Base-by-base conservation (phyloP, 2,797 vertebrate genomes). In the Sphaeramia orbicularis region DNA sequence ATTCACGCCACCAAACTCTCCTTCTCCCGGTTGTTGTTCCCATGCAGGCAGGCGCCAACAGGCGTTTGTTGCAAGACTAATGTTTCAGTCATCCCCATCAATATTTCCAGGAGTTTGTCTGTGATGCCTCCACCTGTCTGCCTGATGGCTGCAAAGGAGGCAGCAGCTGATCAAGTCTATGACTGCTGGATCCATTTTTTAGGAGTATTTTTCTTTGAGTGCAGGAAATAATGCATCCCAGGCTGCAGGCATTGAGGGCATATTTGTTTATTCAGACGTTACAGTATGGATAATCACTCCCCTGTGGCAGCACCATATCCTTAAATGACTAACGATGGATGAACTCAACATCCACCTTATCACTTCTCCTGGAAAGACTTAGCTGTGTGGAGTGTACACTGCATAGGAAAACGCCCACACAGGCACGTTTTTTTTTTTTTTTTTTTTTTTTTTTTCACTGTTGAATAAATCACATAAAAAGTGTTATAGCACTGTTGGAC, bases 371-470 rank as follows among this genome's bases (percentile, higher is more conserved):
- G 84, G 74, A 89, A 80, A 79, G 83, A 82, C 76, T 75, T 72
- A 14, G 70, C 84, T 66, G 77, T 68, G 83, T 80, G 76, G 83
- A 72, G 73, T 52, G 65, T 62, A 65, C 67, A 66, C 89, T 86
- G 85, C 86, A 91, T 87, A 82, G 82, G 88, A 90, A 85, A 85
- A 88, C 90, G 70, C 91, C 90, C 88, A 90, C 91, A 87, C 85
- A 67, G 47, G 74, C 79, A 89, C 83, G 19, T 4, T 37, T 40
- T n/a, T 16, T 42, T 42, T 55, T 40, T 27, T 36, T 78, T 66
- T 65, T 40, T 27, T 36, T 78, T 66, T 65, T 42, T 55, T 24
- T 24, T 4, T 24, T 21, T 21, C 59, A 48, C 61, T 58, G 73
- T 54, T 80, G 77, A 86, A 83, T 71, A 86, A 69, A 88, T 86